Percentiles rank a stretch among this genome's conserved stretches.
Conservation (phyloP, 2,888 invertebrate genomes). For the Metellina segmentata region DNA sequence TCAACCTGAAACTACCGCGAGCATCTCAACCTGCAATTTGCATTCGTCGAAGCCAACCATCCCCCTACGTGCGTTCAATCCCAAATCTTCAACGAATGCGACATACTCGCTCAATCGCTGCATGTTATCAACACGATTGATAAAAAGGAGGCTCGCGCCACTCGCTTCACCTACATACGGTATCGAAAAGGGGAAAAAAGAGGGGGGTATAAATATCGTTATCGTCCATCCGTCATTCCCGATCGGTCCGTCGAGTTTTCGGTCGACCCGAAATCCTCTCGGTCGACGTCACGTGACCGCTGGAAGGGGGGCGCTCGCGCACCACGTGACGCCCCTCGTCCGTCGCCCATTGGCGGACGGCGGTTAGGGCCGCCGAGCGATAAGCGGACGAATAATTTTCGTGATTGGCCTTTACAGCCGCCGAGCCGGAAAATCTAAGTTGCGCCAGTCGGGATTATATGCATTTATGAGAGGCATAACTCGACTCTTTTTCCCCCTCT, state of each 20-base stretch:
- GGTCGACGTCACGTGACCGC: slow-evolving; percentile 25
- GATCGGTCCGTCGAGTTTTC: slow-evolving; percentile 22
- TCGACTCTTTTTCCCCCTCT: slow-evolving; percentile 6
- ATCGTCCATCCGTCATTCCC: slow-evolving; percentile 32
- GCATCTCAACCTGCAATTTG: too few relatives aligned
- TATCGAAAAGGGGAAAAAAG: slow-evolving; percentile 22
- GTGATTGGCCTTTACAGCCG: slow-evolving; percentile 73
- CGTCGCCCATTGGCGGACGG: slow-evolving; percentile 52
- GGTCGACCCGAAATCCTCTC: slow-evolving; percentile 64
- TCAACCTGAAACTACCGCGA: too few relatives aligned
- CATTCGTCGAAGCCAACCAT: background rate
- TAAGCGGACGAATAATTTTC: slow-evolving; percentile 70
- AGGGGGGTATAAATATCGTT: slow-evolving; percentile 7
- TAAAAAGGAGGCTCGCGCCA: background rate
- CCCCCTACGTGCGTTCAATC: background rate
- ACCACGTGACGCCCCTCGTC: slow-evolving; percentile 47
- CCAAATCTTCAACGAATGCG: background rate
- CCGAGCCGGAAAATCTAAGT: slow-evolving; percentile 63
- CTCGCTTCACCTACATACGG: slow-evolving; percentile 27
- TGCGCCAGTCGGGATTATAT: slow-evolving; percentile 31
- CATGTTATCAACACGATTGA: background rate
- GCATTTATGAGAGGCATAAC: slow-evolving; percentile 67
- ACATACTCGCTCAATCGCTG: background rate
- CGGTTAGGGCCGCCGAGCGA: slow-evolving; percentile 46
- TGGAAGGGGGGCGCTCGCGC: slow-evolving; percentile 1